Percentiles rank a stretch among this genome's conserved stretches.
These are phyloP conservation scores for Drosophila miranda DNA, from an alignment of 1,140 invertebrate genomes.

Conservation along the genomic window DNA sequence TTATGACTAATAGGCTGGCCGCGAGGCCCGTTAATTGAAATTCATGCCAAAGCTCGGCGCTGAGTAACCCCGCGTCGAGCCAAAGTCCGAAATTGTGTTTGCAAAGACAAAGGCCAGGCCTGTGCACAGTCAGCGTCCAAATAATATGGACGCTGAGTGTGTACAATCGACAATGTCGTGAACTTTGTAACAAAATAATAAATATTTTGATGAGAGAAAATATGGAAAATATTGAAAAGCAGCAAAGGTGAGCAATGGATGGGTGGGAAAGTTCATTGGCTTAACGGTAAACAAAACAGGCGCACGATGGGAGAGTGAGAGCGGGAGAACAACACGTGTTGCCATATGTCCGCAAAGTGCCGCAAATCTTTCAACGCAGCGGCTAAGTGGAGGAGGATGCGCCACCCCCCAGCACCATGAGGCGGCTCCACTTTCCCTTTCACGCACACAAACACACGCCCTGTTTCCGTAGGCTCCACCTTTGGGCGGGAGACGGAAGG, in stretches of 20 bases:
- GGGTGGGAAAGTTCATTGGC: constrained; percentile 65
- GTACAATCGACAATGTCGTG: constrained; percentile 36
- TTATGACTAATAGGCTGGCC: constrained; percentile 60
- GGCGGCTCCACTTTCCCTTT: constrained; percentile 54
- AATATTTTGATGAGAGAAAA: constrained; percentile 20
- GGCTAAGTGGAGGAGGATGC: constrained; percentile 57
- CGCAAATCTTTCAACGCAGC: constrained; percentile 68
- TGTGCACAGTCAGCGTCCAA: no score
- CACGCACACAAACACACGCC: constrained; percentile 23
- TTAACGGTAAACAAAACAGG: constrained; percentile 57
- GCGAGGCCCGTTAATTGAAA: constrained; percentile 58
- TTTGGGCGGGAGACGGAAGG: constrained; percentile 26
- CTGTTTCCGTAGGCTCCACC: constrained; percentile 13
- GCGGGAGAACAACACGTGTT: constrained; percentile 62
- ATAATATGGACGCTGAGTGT: no score
- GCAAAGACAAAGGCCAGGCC: constrained; percentile 12
- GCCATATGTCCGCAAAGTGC: constrained; percentile 71
- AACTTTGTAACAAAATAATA: constrained; percentile 55
- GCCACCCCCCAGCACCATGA: constrained; percentile 5
- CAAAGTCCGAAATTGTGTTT: constrained; percentile 29
- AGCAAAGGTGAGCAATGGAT: constrained; percentile 51
- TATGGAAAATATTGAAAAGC: constrained; percentile 17
- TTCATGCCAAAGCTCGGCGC: constrained; percentile 31
- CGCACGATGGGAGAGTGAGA: not conserved
- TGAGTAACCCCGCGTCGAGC: constrained; percentile 42